phyloP scores from a whole-genome alignment of 2,113 vertebrate genomes.

The Etia nguti region DNA sequence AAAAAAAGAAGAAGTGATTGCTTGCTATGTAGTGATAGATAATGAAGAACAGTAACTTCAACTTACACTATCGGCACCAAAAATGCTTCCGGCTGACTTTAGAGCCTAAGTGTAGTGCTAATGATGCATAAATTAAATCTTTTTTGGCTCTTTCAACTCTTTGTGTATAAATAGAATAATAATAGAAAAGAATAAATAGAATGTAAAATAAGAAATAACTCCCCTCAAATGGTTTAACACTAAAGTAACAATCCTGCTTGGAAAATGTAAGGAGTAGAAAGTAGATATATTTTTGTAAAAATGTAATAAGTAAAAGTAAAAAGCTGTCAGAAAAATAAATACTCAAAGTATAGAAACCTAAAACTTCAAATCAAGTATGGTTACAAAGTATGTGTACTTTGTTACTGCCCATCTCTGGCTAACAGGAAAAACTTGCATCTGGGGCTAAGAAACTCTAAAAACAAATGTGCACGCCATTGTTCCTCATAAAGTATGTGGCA shows the following conservation, averaged over 20 bases:
- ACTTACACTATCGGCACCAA: background rate
- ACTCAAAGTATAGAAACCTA: background rate
- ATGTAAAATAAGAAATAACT: background rate
- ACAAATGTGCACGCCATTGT: background rate
- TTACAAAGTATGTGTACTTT: background rate
- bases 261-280: background rate
- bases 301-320: background rate
- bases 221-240: background rate
- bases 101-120: fast-evolving
- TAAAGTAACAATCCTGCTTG: background rate
- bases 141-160: background rate
- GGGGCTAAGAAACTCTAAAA: background rate
- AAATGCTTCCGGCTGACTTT: background rate
- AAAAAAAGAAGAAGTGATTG: background rate
- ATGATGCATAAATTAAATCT: background rate
- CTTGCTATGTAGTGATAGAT: background rate
- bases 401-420: background rate
- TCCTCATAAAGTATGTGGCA: background rate
- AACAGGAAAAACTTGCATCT: background rate
- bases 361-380: background rate
- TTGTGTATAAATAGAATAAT: background rate
- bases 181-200: too few species aligned
- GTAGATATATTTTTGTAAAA: background rate
- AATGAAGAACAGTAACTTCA: background rate
- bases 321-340: too few species aligned